Evolutionary conservation across 2,113 vertebrate genomes (phyloP).

Genomic region (Calyptommatus sinebrachiatus): DNA sequence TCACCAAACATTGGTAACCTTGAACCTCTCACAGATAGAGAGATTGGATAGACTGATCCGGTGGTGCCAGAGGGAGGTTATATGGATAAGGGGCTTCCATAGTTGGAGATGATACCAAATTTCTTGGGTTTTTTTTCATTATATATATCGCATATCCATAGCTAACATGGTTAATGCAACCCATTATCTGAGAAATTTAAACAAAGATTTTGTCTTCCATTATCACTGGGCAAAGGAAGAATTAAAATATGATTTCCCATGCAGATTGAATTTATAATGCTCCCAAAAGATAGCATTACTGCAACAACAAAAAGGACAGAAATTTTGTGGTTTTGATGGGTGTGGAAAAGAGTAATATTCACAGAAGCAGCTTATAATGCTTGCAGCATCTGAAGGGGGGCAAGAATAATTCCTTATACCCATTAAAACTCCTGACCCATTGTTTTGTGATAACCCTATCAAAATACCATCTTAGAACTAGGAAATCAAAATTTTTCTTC

Average conservation of each 20-base stretch:
- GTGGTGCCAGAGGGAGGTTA: constrained; percentile 71
- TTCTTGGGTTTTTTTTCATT: constrained; percentile 61
- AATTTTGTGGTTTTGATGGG: too few species aligned
- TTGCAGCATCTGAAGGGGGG: too few species aligned
- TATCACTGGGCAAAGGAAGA: background rate
- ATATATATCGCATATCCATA: constrained; percentile 67
- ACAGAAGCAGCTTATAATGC: too few species aligned
- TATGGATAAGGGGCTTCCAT: constrained; percentile 70
- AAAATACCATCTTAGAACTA: too few species aligned
- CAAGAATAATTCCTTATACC: too few species aligned
- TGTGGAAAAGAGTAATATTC: too few species aligned
- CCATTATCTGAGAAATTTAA: constrained; percentile 23
- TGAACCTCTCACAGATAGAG: constrained; percentile 76
- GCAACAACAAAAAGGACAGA: too few species aligned
- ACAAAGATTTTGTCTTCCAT: constrained; percentile 46
- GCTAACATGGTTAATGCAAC: constrained; percentile 48
- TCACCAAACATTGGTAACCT: constrained; percentile 82
- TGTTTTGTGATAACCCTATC: too few species aligned
- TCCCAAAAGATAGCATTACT: too few species aligned
- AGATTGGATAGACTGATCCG: constrained; percentile 82
- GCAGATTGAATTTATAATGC: background rate
- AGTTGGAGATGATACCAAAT: constrained; percentile 38
- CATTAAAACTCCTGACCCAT: too few species aligned
- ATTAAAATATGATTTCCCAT: background rate
- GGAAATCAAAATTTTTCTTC: background rate